These are phyloP conservation scores for Synergus itoensis DNA, from an alignment of 2,888 invertebrate genomes.

Conservation along the genomic window DNA sequence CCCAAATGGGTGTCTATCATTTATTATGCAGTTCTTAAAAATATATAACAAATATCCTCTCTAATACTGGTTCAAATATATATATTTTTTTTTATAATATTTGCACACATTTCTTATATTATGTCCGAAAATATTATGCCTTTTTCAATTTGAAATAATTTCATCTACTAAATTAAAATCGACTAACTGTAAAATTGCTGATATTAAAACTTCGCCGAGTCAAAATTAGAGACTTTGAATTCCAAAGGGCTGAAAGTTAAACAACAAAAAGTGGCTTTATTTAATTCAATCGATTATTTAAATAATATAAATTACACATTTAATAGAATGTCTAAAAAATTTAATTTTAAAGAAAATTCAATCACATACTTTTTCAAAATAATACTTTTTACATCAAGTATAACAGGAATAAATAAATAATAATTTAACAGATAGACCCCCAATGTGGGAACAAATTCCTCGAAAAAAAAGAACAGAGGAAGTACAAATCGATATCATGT, in stretches of 20 bases:
- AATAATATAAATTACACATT: background rate
- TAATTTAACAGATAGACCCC: slow-evolving; percentile 11
- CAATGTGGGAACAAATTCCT: slow-evolving; percentile 11
- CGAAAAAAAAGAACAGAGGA: slow-evolving; percentile 24
- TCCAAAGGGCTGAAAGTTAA: background rate
- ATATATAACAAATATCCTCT: background rate
- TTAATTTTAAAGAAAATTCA: background rate
- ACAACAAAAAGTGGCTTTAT: background rate
- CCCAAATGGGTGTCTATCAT: slow-evolving; percentile 30
- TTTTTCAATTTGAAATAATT: background rate
- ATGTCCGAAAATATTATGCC: background rate
- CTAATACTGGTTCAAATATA: background rate
- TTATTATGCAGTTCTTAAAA: slow-evolving; percentile 44
- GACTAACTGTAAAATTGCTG: background rate
- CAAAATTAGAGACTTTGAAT: background rate
- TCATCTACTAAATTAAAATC: background rate
- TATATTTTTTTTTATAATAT: background rate
- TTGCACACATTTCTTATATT: background rate
- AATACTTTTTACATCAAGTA: background rate
- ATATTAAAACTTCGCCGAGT: background rate
- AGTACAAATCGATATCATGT: slow-evolving; percentile 36
- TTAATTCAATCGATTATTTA: background rate
- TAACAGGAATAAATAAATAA: background rate
- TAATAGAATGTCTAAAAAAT: background rate
- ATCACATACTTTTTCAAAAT: background rate